Conservation (phyloP, 2,888 invertebrate genomes). For the Chymomyza fuscimana region DNA sequence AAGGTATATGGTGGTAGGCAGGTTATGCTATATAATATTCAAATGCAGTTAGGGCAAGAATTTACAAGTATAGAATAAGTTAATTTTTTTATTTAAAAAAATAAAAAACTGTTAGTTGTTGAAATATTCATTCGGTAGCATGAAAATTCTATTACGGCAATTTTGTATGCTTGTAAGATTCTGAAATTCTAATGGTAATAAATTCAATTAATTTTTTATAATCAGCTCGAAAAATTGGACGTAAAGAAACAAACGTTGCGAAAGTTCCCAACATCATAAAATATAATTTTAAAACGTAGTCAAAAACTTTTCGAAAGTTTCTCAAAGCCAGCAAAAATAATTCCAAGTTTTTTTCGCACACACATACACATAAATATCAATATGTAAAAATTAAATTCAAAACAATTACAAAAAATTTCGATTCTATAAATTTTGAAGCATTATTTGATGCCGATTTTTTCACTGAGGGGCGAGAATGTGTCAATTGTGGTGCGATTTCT, state of each 20-base stretch:
- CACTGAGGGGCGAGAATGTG: slow-evolving; percentile 96
- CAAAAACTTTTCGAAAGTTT: not conserved
- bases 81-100: too few species aligned
- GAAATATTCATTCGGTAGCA: not conserved
- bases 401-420: slow-evolving; percentile 19
- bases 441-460: slow-evolving; percentile 80
- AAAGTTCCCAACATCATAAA: slow-evolving; percentile 21
- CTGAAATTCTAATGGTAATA: slow-evolving; percentile 66
- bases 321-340: slow-evolving; percentile 26
- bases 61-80: too few species aligned
- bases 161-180: not conserved
- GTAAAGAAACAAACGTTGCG: slow-evolving; percentile 22
- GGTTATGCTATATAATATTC: too few species aligned
- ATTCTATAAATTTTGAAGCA: slow-evolving; percentile 75
- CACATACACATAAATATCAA: slow-evolving; percentile 31
- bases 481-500: slow-evolving; percentile 98
- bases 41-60: too few species aligned
- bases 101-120: too few species aligned
- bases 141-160: not conserved
- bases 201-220: slow-evolving; percentile 79
- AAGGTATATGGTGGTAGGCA: too few species aligned
- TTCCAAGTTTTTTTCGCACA: slow-evolving; percentile 28
- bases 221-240: slow-evolving; percentile 37
- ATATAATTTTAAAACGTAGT: not conserved
- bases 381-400: slow-evolving; percentile 16